phyloP scores from a whole-genome alignment of 2,797 vertebrate species.

The Malurus leucopterus region DNA sequence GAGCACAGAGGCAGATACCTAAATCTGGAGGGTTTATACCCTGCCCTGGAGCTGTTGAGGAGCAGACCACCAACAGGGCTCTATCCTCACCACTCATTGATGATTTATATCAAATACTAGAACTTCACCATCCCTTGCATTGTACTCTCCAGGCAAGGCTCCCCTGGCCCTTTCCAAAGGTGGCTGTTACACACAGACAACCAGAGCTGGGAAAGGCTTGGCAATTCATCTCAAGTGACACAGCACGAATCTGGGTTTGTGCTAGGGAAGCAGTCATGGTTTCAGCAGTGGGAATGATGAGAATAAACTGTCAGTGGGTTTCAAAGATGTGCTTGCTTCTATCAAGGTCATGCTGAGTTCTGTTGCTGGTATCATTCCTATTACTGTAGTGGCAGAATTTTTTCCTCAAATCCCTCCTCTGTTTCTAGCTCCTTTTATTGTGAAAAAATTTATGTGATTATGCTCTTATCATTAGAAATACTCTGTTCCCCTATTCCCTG shows the following conservation, averaged over 20 bases:
- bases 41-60: neutral
- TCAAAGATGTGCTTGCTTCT: neutral
- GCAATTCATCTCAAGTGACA: neutral
- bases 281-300: neutral
- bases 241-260: neutral
- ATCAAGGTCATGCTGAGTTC: neutral
- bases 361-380: neutral
- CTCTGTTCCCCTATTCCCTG: neutral
- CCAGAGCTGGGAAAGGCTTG: neutral
- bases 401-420: neutral
- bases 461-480: neutral
- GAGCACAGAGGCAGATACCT: neutral
- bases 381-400: neutral
- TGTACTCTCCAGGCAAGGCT: neutral
- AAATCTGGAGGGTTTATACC: neutral
- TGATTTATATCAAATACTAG: neutral
- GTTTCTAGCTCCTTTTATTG: neutral
- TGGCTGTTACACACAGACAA: neutral
- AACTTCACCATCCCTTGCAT: neutral
- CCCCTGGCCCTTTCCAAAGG: neutral
- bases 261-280: neutral
- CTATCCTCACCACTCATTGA: neutral
- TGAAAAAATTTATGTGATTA: neutral
- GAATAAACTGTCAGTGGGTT: neutral
- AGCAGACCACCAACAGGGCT: neutral